Conservation (phyloP, 1,140 invertebrate genomes). For the Zaprionus inermis region DNA sequence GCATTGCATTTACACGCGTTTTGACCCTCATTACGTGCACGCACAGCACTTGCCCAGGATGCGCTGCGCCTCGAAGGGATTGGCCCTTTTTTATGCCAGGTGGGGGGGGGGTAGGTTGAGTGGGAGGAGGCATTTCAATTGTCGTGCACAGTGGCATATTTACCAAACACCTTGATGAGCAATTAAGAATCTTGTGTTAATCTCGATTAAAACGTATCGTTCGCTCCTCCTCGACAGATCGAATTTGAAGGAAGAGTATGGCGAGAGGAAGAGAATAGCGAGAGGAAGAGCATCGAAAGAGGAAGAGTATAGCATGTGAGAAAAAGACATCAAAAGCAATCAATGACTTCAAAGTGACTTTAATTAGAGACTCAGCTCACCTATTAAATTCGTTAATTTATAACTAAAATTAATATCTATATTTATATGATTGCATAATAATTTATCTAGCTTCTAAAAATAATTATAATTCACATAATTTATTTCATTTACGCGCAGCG, state of each 20-base stretch:
- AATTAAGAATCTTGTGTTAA: conserved; percentile 45
- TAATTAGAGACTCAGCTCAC: not conserved
- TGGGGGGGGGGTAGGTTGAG: no score
- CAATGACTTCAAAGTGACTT: not conserved
- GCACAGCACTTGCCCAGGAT: conserved; percentile 16
- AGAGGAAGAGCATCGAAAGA: not conserved
- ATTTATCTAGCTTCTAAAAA: not conserved
- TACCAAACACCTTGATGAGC: conserved; percentile 48
- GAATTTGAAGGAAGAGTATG: not conserved
- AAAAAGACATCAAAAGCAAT: not conserved
- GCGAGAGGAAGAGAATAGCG: not conserved
- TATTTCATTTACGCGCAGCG: not conserved
- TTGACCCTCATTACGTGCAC: conserved; percentile 78
- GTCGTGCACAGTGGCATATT: conserved; percentile 42
- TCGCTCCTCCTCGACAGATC: not conserved
- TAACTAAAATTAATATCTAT: not conserved
- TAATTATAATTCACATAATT: conserved; percentile 4
- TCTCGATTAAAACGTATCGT: conserved; percentile 7
- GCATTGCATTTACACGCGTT: conserved; percentile 82
- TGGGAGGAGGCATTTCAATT: conserved; percentile 17
- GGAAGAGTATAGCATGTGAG: not conserved
- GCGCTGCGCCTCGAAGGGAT: conserved; percentile 47
- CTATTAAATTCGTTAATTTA: not conserved
- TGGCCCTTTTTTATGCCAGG: conserved; percentile 38
- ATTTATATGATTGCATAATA: not conserved